Evolutionary conservation across 1,140 invertebrate genomes (phyloP), one percentile per base, ranked within the genome.

Genomic region (Dufourea novaeangliae): DNA sequence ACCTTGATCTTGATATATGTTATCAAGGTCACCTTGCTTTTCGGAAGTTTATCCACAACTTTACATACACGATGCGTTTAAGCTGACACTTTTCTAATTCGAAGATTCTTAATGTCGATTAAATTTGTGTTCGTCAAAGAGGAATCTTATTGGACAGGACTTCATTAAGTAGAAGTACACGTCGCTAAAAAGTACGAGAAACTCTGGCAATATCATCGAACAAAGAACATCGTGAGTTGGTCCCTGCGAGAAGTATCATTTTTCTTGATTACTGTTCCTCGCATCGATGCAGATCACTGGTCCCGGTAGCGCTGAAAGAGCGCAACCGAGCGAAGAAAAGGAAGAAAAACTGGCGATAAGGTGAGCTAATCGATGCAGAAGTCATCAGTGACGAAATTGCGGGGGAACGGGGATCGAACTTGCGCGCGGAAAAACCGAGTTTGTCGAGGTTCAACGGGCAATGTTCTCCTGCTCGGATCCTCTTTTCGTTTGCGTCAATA

Each of bases 401-500:
- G 7, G 14, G 11, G 12, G 34, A 29, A 41, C 63, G n/a, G 6
- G 34, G 56, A 44, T 59, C 32, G 20, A 14, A 34, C 17, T 20
- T 20, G n/a, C n/a, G 14, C 11, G 3, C 12, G 32, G 11, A 70
- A 50, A 66, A 70, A 44, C 2, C 25, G 17, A 17, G 7, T 11
- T 8, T 8, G 34, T 56, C 54, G 54, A 12, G 6, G 29, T 3
- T 5, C 25, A 20, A 56, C 20, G 25, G 50, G 22, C 39, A 44
- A 29, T 22, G 68, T 56, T 29, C 68, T 1, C 27, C 20, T 20
- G n/a, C 3, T 39, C 8, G 37, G 4, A 0, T 12, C 20, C 22
- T 20, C 32, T 39, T 72, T 73, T 80, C 44, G 73, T 22, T 34
- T n/a, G 50, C 32, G 17, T 67, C 29, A 54, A 71, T 70, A 25